Evolutionary conservation across 2,113 vertebrate species (phyloP).

Genomic region (Ranitomeya imitator): DNA sequence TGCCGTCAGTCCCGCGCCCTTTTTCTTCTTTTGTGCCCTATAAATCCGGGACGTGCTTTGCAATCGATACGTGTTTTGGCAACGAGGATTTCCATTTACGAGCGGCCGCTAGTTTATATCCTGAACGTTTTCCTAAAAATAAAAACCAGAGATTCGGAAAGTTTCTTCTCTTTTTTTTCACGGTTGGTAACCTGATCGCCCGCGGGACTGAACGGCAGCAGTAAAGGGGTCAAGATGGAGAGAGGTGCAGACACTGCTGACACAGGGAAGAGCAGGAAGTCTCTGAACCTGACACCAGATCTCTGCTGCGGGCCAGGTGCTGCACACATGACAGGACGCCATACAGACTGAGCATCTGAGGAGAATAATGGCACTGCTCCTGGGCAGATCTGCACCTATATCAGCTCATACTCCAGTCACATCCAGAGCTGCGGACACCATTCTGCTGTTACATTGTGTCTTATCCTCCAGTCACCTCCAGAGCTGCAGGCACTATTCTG

Average conservation of each 20-base stretch:
- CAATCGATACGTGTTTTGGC: constrained; percentile 45
- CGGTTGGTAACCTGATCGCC: constrained; percentile 2
- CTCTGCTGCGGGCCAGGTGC: not conserved
- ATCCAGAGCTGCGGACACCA: not conserved
- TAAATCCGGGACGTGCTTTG: constrained; percentile 31
- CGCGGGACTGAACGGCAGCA: not conserved
- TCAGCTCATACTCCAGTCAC: not conserved
- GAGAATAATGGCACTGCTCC: not conserved
- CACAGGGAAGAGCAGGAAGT: constrained; percentile 13
- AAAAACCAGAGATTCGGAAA: constrained; percentile 26
- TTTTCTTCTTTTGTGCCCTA: not conserved
- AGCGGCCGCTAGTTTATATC: constrained; percentile 19
- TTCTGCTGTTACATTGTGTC: not conserved
- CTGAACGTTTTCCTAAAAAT: constrained; percentile 37
- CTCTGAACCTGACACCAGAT: not conserved
- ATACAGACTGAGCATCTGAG: too few species aligned
- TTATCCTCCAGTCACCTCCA: not conserved
- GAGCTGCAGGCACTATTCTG: not conserved
- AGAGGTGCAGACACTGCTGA: not conserved
- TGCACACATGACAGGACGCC: not conserved
- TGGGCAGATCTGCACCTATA: not conserved
- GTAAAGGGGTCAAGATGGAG: constrained; percentile 12
- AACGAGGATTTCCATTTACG: constrained; percentile 27
- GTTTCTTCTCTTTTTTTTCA: not conserved
- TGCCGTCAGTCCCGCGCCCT: not conserved